Conservation (phyloP, 2,113 vertebrate species). For the Xiphophorus couchianus region DNA sequence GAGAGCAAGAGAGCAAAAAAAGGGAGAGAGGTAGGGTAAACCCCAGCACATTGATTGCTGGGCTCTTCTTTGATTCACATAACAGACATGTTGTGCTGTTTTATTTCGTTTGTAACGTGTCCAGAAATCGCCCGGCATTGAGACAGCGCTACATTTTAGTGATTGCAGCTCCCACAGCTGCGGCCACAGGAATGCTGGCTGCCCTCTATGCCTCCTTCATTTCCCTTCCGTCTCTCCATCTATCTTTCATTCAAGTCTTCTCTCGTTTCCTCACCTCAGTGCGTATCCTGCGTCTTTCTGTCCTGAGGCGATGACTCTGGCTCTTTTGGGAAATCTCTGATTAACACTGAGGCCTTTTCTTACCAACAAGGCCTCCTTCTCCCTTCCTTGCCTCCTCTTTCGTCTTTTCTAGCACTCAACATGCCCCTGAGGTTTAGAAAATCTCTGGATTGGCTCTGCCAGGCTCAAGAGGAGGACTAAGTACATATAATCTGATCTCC, state of each 20-base stretch:
- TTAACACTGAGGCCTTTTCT: constrained; percentile 66
- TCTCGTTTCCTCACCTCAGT: constrained; percentile 71
- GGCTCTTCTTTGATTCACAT: constrained; percentile 76
- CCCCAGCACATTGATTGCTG: constrained; percentile 70
- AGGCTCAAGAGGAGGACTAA: constrained; percentile 10
- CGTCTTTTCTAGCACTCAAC: constrained; percentile 21
- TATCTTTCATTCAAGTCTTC: constrained; percentile 68
- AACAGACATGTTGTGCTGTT: constrained; percentile 77
- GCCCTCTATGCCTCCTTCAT: constrained; percentile 64
- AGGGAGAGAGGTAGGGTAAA: constrained; percentile 62
- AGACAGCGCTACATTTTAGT: constrained; percentile 77
- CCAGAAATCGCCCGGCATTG: constrained; percentile 71
- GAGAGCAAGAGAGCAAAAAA: constrained; percentile 32
- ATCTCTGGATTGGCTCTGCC: constrained; percentile 30
- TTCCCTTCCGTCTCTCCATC: constrained; percentile 51
- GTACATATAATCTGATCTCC: constrained; percentile 44
- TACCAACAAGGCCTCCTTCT: constrained; percentile 34
- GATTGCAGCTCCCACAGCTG: constrained; percentile 77
- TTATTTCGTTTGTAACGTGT: constrained; percentile 77
- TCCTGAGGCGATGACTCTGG: constrained; percentile 60
- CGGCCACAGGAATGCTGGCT: constrained; percentile 78
- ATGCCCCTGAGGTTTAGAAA: constrained; percentile 1
- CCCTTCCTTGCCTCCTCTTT: constrained; percentile 9
- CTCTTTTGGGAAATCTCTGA: constrained; percentile 72
- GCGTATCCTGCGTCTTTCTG: constrained; percentile 41